These are phyloP conservation scores for Irena cyanogastra DNA, from an alignment of 2,113 vertebrate species.

Conservation along the genomic window DNA sequence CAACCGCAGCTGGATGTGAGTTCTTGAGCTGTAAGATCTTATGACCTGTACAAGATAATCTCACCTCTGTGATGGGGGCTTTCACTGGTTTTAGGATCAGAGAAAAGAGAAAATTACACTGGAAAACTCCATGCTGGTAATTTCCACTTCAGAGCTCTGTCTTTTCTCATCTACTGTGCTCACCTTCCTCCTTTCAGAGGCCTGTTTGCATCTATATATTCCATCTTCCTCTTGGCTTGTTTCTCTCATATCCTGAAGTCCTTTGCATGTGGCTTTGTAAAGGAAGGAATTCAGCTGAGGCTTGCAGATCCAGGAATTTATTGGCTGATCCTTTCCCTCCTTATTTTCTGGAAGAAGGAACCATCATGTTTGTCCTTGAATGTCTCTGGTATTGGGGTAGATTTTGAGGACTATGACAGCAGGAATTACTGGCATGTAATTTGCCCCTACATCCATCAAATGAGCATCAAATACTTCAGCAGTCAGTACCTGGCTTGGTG, in stretches of 20 bases:
- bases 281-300: neutral
- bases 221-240: neutral
- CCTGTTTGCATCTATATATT: neutral
- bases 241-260: neutral
- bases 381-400: neutral
- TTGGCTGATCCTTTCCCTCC: slow-evolving; percentile 8
- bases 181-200: neutral
- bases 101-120: neutral
- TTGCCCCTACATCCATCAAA: slow-evolving; percentile 59
- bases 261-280: neutral
- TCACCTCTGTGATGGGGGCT: neutral
- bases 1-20: neutral
- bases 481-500: neutral
- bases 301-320: neutral
- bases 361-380: slow-evolving; percentile 48
- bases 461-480: slow-evolving; percentile 1
- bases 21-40: neutral
- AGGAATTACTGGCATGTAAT: slow-evolving; percentile 51
- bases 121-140: neutral
- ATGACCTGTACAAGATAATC: neutral
- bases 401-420: slow-evolving; percentile 42
- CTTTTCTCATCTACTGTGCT: neutral
- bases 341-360: slow-evolving; percentile 16
- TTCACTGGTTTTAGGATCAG: neutral
- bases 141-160: neutral